Evolutionary conservation across 2,797 vertebrate genomes (phyloP), one percentile per base, ranked within the genome.

Genomic region (Buceros bicornis): DNA sequence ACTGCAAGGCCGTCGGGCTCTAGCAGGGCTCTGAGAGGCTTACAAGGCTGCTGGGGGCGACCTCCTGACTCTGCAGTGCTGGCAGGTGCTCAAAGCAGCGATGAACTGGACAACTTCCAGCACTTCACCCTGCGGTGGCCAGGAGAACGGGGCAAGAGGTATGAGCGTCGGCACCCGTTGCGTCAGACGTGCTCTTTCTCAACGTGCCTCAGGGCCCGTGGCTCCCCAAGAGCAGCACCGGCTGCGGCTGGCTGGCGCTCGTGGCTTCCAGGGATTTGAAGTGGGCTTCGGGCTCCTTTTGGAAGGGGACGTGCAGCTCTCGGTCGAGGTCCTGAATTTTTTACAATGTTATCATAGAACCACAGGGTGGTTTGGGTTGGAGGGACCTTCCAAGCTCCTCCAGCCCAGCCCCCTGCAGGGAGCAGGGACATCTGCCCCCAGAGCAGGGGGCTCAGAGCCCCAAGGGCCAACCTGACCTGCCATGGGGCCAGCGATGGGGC

Each of bases 191-290:
- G 24, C 50, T 71, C n/a, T 40, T 42, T 50, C 28, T 70, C 25
- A 48, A n/a, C 20, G 20, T 35, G 25, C 22, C 42, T 37, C 71
- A 42, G 26, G n/a, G 26, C n/a, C 67, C 8, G 19, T 16, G 66
- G 61, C 19, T 61, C 64, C 20, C 64, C 42, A 9, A 1, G 7
- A 57, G 78, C 78, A 85, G 71, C 54, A 7, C 37, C 37, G 37
- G 37, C 26, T 0, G 37, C 1, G 1, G 13, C 29, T 67, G 40
- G 25, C 69, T 2, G 1, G 33, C 33, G 17, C 42, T 62, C 6
- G 15, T 57, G 62, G 26, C 57, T 64, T 64, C 35, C 62, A 21
- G 18, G n/a, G 26, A 14, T 64, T 22, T 43, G 35, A 51, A 43
- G 22, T 0, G 1, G 50, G 26, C 8, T 58, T 13, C 51, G 51